Percentiles rank a stretch among this genome's conserved stretches.
phyloP scores from a whole-genome alignment of 2,797 vertebrate genomes.

The Gymnoscopelus braueri region DNA sequence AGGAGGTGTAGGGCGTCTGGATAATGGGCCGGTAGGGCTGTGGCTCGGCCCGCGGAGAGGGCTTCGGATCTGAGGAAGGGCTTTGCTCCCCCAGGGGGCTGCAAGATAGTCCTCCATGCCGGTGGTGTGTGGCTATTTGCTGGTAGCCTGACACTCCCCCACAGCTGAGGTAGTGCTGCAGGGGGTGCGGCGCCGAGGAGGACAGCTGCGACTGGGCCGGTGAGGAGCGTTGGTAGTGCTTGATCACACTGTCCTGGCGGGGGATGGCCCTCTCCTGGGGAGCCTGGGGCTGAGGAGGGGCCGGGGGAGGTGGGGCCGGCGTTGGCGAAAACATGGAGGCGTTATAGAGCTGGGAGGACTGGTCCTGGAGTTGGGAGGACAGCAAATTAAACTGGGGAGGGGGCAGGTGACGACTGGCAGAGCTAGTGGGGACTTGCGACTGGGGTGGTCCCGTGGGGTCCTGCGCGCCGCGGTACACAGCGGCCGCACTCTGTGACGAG shows the following conservation, averaged over 20 bases:
- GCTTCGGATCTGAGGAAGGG: slow-evolving; percentile 78
- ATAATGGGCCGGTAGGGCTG: slow-evolving; percentile 88
- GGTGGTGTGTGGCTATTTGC: slow-evolving; percentile 82
- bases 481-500: slow-evolving; percentile 80
- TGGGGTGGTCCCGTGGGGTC: slow-evolving; percentile 72
- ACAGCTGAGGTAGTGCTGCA: slow-evolving; percentile 90
- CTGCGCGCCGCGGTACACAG: slow-evolving; percentile 77
- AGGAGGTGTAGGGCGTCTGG: slow-evolving; percentile 81
- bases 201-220: slow-evolving; percentile 81
- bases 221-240: slow-evolving; percentile 89
- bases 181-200: slow-evolving; percentile 78
- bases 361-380: slow-evolving; percentile 85
- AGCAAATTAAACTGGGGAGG: slow-evolving; percentile 88
- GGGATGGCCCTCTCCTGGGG: slow-evolving; percentile 85
- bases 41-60: slow-evolving; percentile 71
- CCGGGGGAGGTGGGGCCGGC: slow-evolving; percentile 58
- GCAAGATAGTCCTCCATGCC: slow-evolving; percentile 84
- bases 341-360: slow-evolving; percentile 89
- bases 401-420: slow-evolving; percentile 85
- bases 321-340: slow-evolving; percentile 86
- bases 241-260: slow-evolving; percentile 92
- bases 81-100: slow-evolving; percentile 90
- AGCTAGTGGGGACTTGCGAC: slow-evolving; percentile 72
- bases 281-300: slow-evolving; percentile 71
- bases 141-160: slow-evolving; percentile 84